Evolutionary conservation across 1,140 invertebrate genomes (phyloP), one percentile per base, ranked within the genome.

Genomic region (Drosophila elegans): DNA sequence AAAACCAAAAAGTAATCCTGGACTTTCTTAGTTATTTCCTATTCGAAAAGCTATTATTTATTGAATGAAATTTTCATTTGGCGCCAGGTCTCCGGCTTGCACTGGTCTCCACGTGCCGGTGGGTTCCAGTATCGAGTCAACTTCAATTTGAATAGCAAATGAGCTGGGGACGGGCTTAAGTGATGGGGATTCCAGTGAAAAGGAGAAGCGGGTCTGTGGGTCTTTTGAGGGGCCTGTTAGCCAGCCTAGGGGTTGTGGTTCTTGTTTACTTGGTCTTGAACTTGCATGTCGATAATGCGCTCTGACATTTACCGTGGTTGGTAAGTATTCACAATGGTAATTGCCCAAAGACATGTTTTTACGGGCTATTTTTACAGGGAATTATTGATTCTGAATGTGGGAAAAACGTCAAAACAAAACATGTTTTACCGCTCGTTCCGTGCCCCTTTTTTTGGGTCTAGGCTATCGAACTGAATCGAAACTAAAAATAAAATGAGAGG

Each of bases 131-230:
- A 49, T 46, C 41, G 63, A 76, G 54, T 66, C 71, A 64, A 83
- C 84, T 82, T 66, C 56, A 88, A 86, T 89, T 86, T 86, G 81
- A 86, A 86, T 88, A 78, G 62, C 67, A 86, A 86, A 86, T 88
- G 75, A 86, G 82, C 72, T 69, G 71, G 66, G 45, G 9, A 52
- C 46, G 59, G 36, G 27, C 59, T 41, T 62, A 59, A 42, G 59
- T 59, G 54, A 25, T 57, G 10, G 60, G 53, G 60, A 16, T 42
- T 34, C 27, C 29, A 52, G 29, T 6, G 60, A 21, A 34, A 12
- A 12, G 10, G 16, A 27, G 32, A 48, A 36, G 11, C 21, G 32
- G 46, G 36, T 56, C 13, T 27, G n/a, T 29, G 29, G 11, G 38
- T 44, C n/a, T 51, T 12, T 16, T 12, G 32, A 25, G 48, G 9